Evolutionary conservation across 2,797 vertebrate species (phyloP).

Genomic region (Cheirogaleus major): DNA sequence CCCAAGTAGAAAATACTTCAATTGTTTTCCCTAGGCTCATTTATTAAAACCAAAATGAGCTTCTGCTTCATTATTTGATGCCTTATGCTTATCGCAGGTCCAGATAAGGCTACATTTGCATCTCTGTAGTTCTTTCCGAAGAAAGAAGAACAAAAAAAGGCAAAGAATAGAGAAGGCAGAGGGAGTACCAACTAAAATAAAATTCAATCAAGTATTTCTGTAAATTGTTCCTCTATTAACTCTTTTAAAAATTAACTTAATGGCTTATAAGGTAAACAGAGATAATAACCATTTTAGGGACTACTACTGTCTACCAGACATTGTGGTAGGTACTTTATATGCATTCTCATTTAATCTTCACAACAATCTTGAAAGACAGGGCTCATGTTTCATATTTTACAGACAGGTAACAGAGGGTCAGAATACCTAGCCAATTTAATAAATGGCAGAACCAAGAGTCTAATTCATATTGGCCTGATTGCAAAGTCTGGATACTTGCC

Average conservation of each 20-base stretch:
- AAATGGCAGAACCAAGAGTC: background rate
- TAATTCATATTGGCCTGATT: background rate
- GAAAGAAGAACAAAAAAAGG: background rate
- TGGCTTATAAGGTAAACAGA: background rate
- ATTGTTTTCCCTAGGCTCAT: background rate
- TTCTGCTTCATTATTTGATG: conserved; percentile 16
- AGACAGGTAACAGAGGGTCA: background rate
- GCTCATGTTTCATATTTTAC: background rate
- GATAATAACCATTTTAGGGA: background rate
- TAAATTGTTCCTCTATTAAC: background rate
- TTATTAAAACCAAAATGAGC: background rate
- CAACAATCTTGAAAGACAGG: background rate
- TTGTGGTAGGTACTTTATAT: background rate
- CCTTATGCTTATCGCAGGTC: background rate
- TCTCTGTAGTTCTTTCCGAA: background rate
- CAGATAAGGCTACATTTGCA: background rate
- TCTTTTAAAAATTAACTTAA: background rate
- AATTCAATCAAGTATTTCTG: background rate
- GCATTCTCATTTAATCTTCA: background rate
- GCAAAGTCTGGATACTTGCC: background rate
- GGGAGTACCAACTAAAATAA: background rate
- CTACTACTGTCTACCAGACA: background rate
- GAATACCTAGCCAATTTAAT: background rate
- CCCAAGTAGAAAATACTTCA: background rate
- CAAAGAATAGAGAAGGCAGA: background rate